Evolutionary conservation across 1,140 invertebrate species (phyloP), one percentile per base, ranked within the genome.

Genomic region (Calliopsis andreniformis): DNA sequence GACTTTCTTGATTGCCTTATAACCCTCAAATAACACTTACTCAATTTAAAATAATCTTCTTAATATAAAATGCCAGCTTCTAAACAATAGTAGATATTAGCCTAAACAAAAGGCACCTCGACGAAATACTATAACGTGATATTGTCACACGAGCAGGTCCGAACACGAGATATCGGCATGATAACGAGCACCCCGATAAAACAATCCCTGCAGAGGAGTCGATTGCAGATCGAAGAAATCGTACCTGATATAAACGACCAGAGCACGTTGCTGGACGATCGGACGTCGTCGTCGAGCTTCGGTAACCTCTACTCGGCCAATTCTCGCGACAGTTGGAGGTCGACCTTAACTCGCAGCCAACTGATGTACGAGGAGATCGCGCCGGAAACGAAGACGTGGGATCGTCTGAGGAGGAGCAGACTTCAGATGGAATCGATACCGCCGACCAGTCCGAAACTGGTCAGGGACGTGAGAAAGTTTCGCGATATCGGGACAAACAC

Each of bases 151-250:
- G 51, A 69, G 25, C 68, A 84, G 83, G 64, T 84, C 30, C 72
- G 83, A 70, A 84, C 86, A n/a, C 86, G 85, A 61, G 89, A 90
- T 8, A 79, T 86, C 16, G 89, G 88, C 47, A 87, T 90, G 86
- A 75, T 89, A 49, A 89, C 89, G 7, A 88, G 87, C 47, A 88
- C 88, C 2, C 89, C 88, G 23, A 86, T 87, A 47, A 84, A 86
- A 53, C 76, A 63, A 39, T 30, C 53, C 18, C n/a, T 75, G 56
- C 59, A 80, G 20, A 78, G 51, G 43, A 80, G 82, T 43, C 78
- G 51, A 43, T 25, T 81, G 28, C 82, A 53, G 23, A 76, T 84
- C 73, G 82, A 84, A 28, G 83, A 84, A 51, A 78, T 84, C 20
- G 12, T 68, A 66, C 83, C 83, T 49, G 81, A 84, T 43, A 61